A percentile compares a stretch with the other conserved stretches of the same genome.
Conservation (phyloP, 2,113 vertebrate species). For the Lepus timidus region DNA sequence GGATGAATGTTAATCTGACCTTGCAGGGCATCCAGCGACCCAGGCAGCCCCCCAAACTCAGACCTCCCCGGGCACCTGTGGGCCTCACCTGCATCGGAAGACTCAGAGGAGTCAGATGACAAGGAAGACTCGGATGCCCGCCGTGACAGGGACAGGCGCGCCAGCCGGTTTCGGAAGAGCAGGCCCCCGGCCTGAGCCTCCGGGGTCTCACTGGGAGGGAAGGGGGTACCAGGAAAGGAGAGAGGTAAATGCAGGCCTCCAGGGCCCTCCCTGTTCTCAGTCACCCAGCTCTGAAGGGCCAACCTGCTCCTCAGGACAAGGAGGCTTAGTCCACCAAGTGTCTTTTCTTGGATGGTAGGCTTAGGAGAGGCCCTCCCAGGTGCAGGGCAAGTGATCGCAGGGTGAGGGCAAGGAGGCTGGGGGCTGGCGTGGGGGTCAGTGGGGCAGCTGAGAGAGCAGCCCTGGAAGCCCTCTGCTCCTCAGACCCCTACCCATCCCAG, state of each 20-base stretch:
- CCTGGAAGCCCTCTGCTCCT: neutral
- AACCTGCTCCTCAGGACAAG: neutral
- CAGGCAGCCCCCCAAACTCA: neutral
- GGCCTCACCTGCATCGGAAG: constrained; percentile 92
- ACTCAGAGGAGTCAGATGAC: constrained; percentile 88
- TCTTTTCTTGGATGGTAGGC: neutral
- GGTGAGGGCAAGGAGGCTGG: neutral
- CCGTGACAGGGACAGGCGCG: constrained; percentile 58
- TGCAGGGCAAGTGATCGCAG: neutral
- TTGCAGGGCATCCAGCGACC: neutral
- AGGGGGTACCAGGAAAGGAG: constrained; percentile 26
- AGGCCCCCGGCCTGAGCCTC: constrained; percentile 85
- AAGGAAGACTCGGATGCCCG: constrained; percentile 73
- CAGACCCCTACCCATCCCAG: neutral
- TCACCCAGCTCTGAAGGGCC: neutral
- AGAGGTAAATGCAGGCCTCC: constrained; percentile 27
- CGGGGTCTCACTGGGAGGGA: constrained; percentile 90
- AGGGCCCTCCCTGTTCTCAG: neutral
- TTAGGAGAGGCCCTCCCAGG: constrained; percentile 30
- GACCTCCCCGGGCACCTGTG: neutral
- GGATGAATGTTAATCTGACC: constrained; percentile 27
- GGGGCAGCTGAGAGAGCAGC: neutral
- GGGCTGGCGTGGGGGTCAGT: neutral
- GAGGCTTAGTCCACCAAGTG: neutral
- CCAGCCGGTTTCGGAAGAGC: constrained; percentile 31